Conservation (phyloP, 2,113 vertebrate species). For the Gymnocephalus cernua region DNA sequence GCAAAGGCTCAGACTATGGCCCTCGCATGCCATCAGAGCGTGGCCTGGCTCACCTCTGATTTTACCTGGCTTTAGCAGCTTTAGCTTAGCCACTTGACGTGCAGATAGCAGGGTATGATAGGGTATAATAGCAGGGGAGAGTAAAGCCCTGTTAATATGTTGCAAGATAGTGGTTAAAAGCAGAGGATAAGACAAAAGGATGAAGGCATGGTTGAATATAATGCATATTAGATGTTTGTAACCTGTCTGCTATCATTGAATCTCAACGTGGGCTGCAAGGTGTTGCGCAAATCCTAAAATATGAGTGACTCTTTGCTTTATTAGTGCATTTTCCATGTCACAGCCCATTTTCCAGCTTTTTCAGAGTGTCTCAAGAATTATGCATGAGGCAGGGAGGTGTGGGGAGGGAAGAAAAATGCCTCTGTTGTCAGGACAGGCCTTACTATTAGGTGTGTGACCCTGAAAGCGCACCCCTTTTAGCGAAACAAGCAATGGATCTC, state of each 20-base stretch:
- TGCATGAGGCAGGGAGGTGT: conserved; percentile 59
- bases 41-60: conserved; percentile 73
- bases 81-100: conserved; percentile 61
- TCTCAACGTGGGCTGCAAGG: conserved; percentile 32
- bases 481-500: conserved; percentile 73
- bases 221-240: conserved; percentile 25
- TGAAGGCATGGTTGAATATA: conserved; percentile 25
- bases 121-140: conserved; percentile 16
- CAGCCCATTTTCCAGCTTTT: conserved; percentile 58
- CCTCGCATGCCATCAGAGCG: conserved; percentile 70
- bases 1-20: conserved; percentile 61
- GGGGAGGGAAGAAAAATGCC: conserved; percentile 58
- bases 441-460: conserved; percentile 77
- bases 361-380: conserved; percentile 60
- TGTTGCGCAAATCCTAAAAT: conserved; percentile 51
- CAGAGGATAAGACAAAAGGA: conserved; percentile 20
- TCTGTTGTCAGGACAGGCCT: conserved; percentile 75
- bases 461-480: conserved; percentile 80
- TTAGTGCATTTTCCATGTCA: conserved; percentile 52
- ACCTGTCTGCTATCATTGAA: conserved; percentile 17
- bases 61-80: conserved; percentile 72
- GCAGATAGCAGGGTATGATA: conserved; percentile 31
- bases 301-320: conserved; percentile 56
- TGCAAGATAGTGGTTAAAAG: conserved; percentile 1
- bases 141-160: conserved; percentile 24